Conservation (phyloP, 2,113 vertebrate species). For the Hyaena hyaena region DNA sequence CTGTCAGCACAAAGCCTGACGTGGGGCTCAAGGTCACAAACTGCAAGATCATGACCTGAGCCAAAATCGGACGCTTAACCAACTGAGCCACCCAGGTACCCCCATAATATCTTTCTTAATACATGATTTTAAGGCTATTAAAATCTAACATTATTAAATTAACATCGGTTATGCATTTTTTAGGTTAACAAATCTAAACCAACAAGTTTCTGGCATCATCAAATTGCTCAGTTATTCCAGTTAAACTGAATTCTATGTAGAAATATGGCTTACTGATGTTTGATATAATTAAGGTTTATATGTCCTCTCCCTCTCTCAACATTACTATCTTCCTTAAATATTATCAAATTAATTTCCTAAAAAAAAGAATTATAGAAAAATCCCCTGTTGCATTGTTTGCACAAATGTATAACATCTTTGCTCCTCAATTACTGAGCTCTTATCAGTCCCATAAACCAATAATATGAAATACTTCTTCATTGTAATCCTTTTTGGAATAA, state of each 20-base stretch:
- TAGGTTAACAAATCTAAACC: not conserved
- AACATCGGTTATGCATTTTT: not conserved
- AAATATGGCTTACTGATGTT: not conserved
- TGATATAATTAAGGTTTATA: not conserved
- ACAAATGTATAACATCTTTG: not conserved
- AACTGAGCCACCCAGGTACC: no score
- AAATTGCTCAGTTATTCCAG: conserved; percentile 3
- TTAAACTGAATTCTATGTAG: not conserved
- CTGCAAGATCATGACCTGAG: no score
- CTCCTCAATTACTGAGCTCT: not conserved
- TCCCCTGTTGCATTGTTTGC: not conserved
- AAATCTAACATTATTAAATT: conserved; percentile 12
- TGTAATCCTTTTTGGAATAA: not conserved
- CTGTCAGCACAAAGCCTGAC: no score
- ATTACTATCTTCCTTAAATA: not conserved
- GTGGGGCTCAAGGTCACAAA: no score
- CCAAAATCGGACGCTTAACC: no score
- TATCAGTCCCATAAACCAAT: not conserved
- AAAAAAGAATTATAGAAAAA: not conserved
- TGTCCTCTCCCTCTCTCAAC: not conserved
- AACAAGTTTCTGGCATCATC: not conserved
- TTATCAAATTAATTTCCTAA: not conserved
- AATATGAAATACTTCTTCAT: not conserved
- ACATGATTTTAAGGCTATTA: not conserved
- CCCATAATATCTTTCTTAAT: conserved; percentile 1